Evolutionary conservation across 2,797 vertebrate species (phyloP).

Genomic region (Threskiornis aethiopicus): DNA sequence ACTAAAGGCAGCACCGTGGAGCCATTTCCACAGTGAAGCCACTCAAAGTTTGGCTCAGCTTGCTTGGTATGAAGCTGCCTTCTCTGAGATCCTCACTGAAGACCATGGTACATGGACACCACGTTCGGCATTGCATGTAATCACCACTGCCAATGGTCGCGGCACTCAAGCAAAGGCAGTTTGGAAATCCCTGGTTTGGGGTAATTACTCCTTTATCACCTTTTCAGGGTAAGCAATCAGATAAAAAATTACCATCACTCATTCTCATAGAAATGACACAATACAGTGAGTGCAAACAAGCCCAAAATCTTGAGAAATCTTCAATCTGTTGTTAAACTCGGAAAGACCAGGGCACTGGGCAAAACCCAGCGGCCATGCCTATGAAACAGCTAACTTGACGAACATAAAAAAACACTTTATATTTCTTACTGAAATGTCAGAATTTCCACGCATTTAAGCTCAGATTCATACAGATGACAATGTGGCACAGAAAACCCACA

Average conservation of each 20-base stretch:
- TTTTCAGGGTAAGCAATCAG: neutral
- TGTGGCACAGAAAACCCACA: slow-evolving; percentile 53
- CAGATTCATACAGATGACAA: slow-evolving; percentile 34
- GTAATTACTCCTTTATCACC: neutral
- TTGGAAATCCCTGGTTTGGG: neutral
- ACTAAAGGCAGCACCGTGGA: neutral
- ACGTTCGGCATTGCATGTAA: fast-evolving
- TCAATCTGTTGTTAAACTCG: neutral
- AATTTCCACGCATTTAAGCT: slow-evolving; percentile 55
- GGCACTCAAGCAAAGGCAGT: neutral
- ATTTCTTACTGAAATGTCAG: slow-evolving; percentile 47
- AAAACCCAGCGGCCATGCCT: slow-evolving; percentile 33
- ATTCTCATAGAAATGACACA: neutral
- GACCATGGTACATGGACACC: fast-evolving
- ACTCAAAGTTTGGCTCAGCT: neutral
- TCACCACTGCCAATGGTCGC: fast-evolving
- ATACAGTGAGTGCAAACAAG: neutral
- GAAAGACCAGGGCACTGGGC: slow-evolving; percentile 45
- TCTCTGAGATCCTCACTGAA: neutral
- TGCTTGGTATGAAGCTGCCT: neutral
- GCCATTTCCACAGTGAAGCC: neutral
- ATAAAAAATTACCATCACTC: neutral
- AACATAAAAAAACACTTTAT: neutral
- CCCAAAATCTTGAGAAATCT: neutral
- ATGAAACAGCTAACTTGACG: neutral